Base-by-base conservation (phyloP, 2,797 vertebrate genomes). In the Sebastes steindachneri region DNA sequence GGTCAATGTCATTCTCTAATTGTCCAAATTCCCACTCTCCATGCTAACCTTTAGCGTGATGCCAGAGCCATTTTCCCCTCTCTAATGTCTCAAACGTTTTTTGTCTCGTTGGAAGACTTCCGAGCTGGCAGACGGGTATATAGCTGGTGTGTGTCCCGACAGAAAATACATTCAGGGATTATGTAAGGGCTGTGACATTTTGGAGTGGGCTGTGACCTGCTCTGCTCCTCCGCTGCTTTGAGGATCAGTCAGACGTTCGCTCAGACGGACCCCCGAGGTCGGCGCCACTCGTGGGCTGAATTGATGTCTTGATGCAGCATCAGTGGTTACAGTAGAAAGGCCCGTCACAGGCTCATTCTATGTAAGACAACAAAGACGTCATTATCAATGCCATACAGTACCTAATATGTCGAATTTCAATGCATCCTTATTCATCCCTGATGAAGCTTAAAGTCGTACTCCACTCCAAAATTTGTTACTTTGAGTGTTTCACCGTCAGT, bases 41-140 rank as follows among this genome's bases (percentile, higher is more conserved):
- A 12, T 75, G 35, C 35, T 86, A 88, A 89, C 91, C 85, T 91
- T 93, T 86, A 54, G 21, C 65, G 12, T 26, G 62, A 77, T 21
- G 68, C 67, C 75, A 80, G 78, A 80, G 70, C 79, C 90, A 68
- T 83, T 81, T 83, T 86, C 77, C 33, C 33, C 67, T 80, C 87
- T 86, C 88, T 77, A 88, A 93, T 86, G 85, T 73, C 59, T 28
- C 88, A 94, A 95, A 92, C 14, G 5, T 94, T 95, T 95, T 91
- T 79, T 73, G 71, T 79, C 54, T 60, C 21, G 57, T 58, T 69
- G 68, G 45, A 59, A 25, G 75, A 73, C 69, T 76, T 77, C 74
- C 65, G 68, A 87, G 73, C n/a, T 2, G 31, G 73, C 59, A 80
- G 77, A 80, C 66, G 62, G 67, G 72, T 64, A 72, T 19, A 74